phyloP scores from a whole-genome alignment of 2,113 vertebrate genomes.

The Leptosomus discolor region DNA sequence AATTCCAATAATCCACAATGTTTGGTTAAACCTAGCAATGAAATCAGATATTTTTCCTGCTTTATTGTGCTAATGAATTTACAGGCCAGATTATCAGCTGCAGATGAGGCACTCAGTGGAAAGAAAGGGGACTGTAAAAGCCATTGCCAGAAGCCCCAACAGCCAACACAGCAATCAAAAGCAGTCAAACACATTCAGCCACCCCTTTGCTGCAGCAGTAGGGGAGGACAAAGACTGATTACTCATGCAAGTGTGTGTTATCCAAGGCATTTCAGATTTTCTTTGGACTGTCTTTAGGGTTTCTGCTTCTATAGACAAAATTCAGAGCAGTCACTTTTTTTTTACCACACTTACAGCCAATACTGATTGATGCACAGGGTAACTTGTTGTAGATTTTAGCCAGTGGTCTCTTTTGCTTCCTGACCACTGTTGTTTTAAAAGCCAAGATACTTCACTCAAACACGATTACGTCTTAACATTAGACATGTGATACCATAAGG shows the following conservation, averaged over 20 bases:
- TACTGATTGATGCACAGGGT: neutral
- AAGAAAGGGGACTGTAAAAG: neutral
- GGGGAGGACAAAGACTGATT: neutral
- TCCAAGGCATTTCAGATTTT: neutral
- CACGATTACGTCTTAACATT: neutral
- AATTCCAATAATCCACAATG: neutral
- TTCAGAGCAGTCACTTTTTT: neutral
- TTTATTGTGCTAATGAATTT: neutral
- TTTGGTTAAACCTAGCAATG: neutral
- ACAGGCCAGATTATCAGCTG: neutral
- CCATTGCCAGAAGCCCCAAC: neutral
- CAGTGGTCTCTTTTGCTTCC: neutral
- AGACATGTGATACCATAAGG: neutral
- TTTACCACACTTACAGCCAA: neutral
- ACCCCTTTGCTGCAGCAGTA: neutral
- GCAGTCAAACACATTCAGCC: neutral
- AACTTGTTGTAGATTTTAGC: neutral
- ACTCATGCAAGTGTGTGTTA: neutral
- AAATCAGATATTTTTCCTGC: neutral
- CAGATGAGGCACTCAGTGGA: neutral
- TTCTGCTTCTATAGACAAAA: neutral
- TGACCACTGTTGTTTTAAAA: neutral
- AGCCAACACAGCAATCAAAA: neutral
- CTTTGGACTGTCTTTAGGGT: neutral
- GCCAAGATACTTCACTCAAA: neutral